These are phyloP conservation scores for Menidia beryllina DNA, from an alignment of 2,113 vertebrate genomes.

Conservation along the genomic window DNA sequence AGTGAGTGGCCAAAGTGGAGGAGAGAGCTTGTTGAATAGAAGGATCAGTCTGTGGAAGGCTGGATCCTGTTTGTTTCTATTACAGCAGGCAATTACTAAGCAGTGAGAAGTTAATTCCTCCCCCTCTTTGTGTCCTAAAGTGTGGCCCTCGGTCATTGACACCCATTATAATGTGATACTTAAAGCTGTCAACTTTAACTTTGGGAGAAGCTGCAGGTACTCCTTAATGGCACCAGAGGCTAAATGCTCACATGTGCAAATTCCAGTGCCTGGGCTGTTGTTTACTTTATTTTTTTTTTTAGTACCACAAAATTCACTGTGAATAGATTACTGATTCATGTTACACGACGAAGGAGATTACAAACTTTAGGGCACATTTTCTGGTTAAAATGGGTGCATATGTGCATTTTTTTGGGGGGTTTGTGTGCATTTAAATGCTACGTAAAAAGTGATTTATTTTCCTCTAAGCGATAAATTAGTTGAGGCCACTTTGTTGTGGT, in stretches of 20 bases:
- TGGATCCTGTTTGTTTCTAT: slow-evolving; percentile 81
- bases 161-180: slow-evolving; percentile 75
- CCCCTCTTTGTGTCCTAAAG: slow-evolving; percentile 63
- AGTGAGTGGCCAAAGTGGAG: slow-evolving; percentile 73
- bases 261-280: no score
- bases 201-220: slow-evolving; percentile 49
- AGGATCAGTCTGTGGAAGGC: slow-evolving; percentile 76
- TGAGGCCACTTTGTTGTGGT: slow-evolving; percentile 13
- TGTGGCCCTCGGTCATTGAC: slow-evolving; percentile 79
- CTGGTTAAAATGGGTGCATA: not conserved
- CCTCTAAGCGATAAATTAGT: not conserved
- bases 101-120: slow-evolving; percentile 77
- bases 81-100: slow-evolving; percentile 80
- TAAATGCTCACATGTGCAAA: slow-evolving; percentile 48
- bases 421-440: not conserved
- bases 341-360: not conserved
- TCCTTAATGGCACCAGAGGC: slow-evolving; percentile 37
- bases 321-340: not conserved
- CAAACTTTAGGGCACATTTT: not conserved
- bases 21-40: slow-evolving; percentile 74
- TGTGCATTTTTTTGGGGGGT: slow-evolving; percentile 8
- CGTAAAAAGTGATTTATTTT: no score
- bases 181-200: slow-evolving; percentile 72
- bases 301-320: not conserved
- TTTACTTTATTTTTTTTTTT: slow-evolving; percentile 12